Percentiles rank a stretch among this genome's conserved stretches.
These are phyloP conservation scores for Anastrepha ludens DNA, from an alignment of 1,140 invertebrate genomes.

Conservation along the genomic window DNA sequence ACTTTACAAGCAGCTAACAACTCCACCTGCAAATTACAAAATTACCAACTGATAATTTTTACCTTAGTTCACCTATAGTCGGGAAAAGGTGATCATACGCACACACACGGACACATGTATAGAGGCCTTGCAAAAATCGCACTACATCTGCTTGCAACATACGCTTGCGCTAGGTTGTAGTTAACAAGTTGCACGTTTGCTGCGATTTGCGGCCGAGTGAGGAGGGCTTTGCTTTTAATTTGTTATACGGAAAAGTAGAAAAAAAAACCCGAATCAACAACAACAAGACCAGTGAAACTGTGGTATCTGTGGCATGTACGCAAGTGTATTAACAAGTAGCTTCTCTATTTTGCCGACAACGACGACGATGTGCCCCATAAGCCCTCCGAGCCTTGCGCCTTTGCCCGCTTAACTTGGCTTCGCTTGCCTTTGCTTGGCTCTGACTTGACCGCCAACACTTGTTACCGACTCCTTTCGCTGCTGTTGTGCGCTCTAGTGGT, in stretches of 20 bases:
- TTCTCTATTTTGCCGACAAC: constrained; percentile 44
- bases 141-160: not conserved
- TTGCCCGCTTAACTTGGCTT: not conserved
- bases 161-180: not conserved
- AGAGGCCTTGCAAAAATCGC: constrained; percentile 4
- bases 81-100: not conserved
- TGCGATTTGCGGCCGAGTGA: constrained; percentile 21
- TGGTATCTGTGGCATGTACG: constrained; percentile 36
- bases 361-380: not conserved
- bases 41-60: constrained; percentile 51
- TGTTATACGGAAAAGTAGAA: constrained; percentile 6
- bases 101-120: not conserved
- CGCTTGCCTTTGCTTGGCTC: not conserved
- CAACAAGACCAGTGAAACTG: not conserved
- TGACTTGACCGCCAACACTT: constrained; percentile 44
- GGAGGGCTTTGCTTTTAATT: constrained; percentile 22
- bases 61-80: constrained; percentile 24
- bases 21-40: constrained; percentile 52
- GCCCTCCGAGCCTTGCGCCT: not conserved
- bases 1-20: constrained; percentile 52
- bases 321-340: constrained; percentile 52
- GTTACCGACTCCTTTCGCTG: not conserved
- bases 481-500: not conserved
- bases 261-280: not conserved
- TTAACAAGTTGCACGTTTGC: constrained; percentile 30